Base-by-base conservation (phyloP, 2,888 invertebrate genomes). In the Augochlorella aurata region DNA sequence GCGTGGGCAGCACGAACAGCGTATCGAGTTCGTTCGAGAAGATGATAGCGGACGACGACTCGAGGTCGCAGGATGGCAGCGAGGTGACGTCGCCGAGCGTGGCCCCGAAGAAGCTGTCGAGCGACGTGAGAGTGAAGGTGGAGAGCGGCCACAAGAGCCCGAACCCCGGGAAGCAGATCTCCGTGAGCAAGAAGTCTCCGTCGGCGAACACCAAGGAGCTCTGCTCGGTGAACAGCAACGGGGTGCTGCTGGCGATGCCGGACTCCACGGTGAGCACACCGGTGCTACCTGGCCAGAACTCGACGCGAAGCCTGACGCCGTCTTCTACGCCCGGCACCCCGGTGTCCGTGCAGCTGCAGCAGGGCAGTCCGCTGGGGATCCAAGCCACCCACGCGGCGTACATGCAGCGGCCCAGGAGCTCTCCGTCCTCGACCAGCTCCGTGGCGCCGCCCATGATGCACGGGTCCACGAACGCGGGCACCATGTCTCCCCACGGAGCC, bases 21-120 rank as follows among this genome's bases (percentile, higher is more conserved):
- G 92, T 95, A 1, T 93, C 95, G 0, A 96, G 96, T 77, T 96
- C 96, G 0, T 96, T 96, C 87, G 97, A 97, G 89, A 97, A 97
- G 91, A 94, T 97, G 91, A 94, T 95, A 85, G 96, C 95, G 29
- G 97, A 97, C 93, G 97, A 97, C 81, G 97, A 97, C 92, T 97
- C 97, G 7, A 94, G 96, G 84, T 97, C 96, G 44, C 96, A 96
- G 88, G 96, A 96, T 83, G 95, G 96, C 0, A 88, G 88, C 67
- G 93, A 94, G n/a, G 94, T 95, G 29, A 93, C 95, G 71, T 95
- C 94, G 89, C 95, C 93, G 87, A 95, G 92, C 92, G 94, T 94
- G 92, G 93, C 93, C 85, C 95, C 94, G 92, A 95, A 95, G 84
- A 95, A 94, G 94, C 94, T 94, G 92, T 87, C 91, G 52, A 89